Percentiles rank a stretch among this genome's conserved stretches.
phyloP scores from a whole-genome alignment of 2,113 vertebrate genomes.

The Candoia aspera region DNA sequence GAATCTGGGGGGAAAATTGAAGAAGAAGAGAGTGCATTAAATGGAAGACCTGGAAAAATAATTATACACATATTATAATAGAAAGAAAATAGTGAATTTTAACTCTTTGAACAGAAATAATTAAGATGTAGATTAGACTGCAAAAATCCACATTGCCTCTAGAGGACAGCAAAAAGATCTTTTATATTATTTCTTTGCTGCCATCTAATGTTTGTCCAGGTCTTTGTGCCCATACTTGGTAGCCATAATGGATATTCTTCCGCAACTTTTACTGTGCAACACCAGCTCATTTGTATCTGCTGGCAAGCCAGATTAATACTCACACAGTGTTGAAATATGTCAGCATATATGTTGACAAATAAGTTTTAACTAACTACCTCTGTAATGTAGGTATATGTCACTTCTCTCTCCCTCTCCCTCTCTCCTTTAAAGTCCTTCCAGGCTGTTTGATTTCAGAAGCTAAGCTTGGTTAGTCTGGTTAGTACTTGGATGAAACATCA shows the following conservation, averaged over 20 bases:
- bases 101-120: slow-evolving; percentile 50
- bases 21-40: slow-evolving; percentile 38
- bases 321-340: background rate
- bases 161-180: background rate
- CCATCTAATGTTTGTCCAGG: background rate
- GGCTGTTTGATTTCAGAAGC: background rate
- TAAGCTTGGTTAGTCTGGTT: background rate
- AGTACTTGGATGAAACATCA: no score
- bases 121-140: background rate
- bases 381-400: background rate
- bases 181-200: background rate
- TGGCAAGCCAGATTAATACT: background rate
- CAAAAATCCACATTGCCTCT: background rate
- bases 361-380: background rate
- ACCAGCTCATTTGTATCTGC: background rate
- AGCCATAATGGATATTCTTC: background rate
- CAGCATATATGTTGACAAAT: background rate
- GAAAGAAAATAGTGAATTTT: slow-evolving; percentile 67
- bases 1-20: slow-evolving; percentile 42
- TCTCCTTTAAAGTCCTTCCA: background rate
- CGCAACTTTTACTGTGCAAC: background rate
- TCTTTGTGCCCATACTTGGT: background rate
- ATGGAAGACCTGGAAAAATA: slow-evolving; percentile 44
- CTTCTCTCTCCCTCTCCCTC: background rate
- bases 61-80: slow-evolving; percentile 62